Conservation (phyloP, 2,113 vertebrate genomes). For the Amazona vittata region DNA sequence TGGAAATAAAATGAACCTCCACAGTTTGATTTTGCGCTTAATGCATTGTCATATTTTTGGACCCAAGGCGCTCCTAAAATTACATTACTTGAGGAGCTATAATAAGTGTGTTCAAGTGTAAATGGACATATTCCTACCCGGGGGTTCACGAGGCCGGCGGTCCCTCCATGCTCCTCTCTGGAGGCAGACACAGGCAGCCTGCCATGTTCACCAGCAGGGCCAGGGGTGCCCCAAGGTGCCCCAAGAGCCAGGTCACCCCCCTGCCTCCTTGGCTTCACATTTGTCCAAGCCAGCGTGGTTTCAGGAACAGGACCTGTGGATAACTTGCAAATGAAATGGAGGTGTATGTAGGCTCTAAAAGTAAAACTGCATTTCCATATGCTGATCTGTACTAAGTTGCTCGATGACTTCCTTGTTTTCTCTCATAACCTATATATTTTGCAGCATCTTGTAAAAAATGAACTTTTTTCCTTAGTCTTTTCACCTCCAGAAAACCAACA, state of each 20-base stretch:
- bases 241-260: background rate
- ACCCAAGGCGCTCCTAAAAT: background rate
- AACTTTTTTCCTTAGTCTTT: background rate
- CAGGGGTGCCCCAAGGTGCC: background rate
- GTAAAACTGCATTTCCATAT: conserved; percentile 36
- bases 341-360: conserved; percentile 42
- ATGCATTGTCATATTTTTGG: conserved; percentile 61
- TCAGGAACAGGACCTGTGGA: background rate
- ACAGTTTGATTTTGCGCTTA: conserved; percentile 39
- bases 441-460: accelerated
- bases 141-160: background rate
- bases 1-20: conserved; percentile 69
- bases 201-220: background rate
- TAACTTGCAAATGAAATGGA: background rate
- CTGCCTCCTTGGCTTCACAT: background rate
- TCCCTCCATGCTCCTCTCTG: background rate
- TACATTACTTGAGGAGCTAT: conserved; percentile 25
- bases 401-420: background rate
- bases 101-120: conserved; percentile 36
- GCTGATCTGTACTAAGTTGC: background rate
- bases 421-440: background rate
- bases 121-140: conserved; percentile 46
- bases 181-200: background rate
- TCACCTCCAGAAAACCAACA: background rate
- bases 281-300: conserved; percentile 21